Conservation (phyloP, 2,797 vertebrate species). For the Pempheris klunzingeri region DNA sequence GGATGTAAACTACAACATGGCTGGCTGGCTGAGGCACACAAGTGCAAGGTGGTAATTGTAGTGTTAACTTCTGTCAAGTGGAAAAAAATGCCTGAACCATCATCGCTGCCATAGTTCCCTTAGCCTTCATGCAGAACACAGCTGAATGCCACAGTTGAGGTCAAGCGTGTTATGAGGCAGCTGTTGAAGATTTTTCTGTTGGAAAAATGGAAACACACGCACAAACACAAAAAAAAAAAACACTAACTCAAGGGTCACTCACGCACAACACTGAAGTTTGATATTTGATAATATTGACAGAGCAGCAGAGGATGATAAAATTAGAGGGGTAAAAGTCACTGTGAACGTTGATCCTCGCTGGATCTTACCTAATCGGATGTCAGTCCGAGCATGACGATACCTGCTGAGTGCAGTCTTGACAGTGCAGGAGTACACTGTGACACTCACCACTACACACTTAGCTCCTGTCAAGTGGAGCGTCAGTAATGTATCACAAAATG, state of each 20-base stretch:
- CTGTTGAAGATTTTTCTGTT: neutral
- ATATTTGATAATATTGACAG: neutral
- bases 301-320: neutral
- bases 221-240: too few species aligned
- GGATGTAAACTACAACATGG: too few species aligned
- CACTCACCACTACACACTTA: neutral
- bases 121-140: conserved; percentile 1
- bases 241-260: neutral
- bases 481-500: conserved; percentile 1
- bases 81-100: conserved; percentile 14
- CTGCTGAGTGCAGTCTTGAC: conserved; percentile 6
- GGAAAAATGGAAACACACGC: conserved; percentile 6
- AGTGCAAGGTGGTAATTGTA: too few species aligned
- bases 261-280: neutral
- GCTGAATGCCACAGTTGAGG: neutral
- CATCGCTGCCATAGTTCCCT: neutral
- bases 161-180: conserved; percentile 11
- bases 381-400: neutral
- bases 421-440: neutral
- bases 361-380: neutral
- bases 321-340: neutral
- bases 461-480: neutral
- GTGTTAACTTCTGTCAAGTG: neutral
- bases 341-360: neutral
- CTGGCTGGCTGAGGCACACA: too few species aligned